phyloP scores from a whole-genome alignment of 2,113 vertebrate species.

The Urocynchramus pylzowi region DNA sequence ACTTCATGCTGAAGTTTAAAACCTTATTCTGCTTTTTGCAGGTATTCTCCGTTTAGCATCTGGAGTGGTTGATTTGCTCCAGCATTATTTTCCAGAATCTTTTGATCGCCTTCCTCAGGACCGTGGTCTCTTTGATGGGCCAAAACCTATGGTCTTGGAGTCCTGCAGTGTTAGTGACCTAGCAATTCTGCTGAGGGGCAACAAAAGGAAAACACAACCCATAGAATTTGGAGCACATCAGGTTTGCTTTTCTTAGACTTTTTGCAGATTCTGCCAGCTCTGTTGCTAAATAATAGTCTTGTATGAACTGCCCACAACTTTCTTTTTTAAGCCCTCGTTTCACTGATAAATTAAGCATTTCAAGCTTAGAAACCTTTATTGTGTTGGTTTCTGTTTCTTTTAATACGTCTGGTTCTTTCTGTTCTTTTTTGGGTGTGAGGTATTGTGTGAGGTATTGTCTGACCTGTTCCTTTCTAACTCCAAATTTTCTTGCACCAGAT shows the following conservation, averaged over 20 bases:
- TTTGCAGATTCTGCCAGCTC: background rate
- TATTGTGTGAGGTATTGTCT: background rate
- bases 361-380: background rate
- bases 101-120: constrained; percentile 82
- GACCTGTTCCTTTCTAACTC: background rate
- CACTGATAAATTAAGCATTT: background rate
- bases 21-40: background rate
- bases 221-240: constrained; percentile 86
- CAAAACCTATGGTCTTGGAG: constrained; percentile 76
- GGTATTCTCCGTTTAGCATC: constrained; percentile 79
- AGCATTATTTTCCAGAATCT: constrained; percentile 81
- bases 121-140: constrained; percentile 78
- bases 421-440: background rate
- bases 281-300: background rate
- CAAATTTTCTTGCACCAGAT: background rate
- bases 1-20: background rate
- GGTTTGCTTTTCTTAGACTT: constrained; percentile 60
- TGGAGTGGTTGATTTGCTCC: constrained; percentile 80
- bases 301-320: background rate
- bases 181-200: constrained; percentile 80
- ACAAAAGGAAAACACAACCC: constrained; percentile 82
- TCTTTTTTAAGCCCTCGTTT: background rate
- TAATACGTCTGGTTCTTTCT: background rate
- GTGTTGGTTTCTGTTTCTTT: background rate
- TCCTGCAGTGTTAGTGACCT: constrained; percentile 81